Conservation (phyloP, 2,113 vertebrate genomes). For the Tenrec ecaudatus region DNA sequence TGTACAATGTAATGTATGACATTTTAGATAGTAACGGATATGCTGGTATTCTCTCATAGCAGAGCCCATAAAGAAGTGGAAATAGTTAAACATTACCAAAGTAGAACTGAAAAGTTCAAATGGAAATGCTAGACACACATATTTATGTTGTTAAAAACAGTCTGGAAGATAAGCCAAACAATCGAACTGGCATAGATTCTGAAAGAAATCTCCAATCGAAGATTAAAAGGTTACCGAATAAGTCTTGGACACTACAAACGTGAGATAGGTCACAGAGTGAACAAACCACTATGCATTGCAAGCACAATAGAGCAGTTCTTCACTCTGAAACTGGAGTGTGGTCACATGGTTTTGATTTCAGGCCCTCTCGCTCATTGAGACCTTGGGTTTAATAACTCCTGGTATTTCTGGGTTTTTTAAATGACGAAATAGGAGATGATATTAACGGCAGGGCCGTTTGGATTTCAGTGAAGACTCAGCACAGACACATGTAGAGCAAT, state of each 20-base stretch:
- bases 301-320: neutral
- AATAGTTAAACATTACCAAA: neutral
- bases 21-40: neutral
- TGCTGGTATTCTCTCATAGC: neutral
- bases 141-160: neutral
- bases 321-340: neutral
- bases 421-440: neutral
- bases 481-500: neutral
- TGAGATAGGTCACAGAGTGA: neutral
- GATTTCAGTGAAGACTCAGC: neutral
- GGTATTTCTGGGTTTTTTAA: neutral
- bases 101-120: neutral
- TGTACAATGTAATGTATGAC: neutral
- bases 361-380: neutral
- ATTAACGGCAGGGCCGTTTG: fast-evolving
- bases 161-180: neutral
- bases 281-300: neutral
- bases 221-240: neutral
- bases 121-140: neutral
- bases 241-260: neutral
- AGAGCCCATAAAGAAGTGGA: neutral
- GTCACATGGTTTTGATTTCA: neutral
- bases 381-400: neutral
- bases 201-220: neutral
- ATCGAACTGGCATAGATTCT: neutral